These are phyloP conservation scores for Eulemur albifrons DNA, from an alignment of 2,797 vertebrate species.

Conservation along the genomic window DNA sequence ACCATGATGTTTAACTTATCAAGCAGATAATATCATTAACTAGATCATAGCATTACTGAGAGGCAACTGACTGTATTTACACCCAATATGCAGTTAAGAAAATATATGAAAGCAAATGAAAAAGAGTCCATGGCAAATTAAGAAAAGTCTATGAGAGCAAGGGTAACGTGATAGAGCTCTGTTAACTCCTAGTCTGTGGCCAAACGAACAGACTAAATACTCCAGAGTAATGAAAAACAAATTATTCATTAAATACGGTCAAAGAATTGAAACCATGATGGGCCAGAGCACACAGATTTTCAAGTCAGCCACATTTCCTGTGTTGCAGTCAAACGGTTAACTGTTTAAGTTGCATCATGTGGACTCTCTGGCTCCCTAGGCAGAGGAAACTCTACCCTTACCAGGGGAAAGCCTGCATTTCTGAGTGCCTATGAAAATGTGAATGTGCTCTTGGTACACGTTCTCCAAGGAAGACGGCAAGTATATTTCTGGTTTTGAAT, in stretches of 20 bases:
- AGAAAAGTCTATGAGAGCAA: background rate
- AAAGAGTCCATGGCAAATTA: background rate
- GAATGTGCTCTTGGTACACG: background rate
- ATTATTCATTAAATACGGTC: background rate
- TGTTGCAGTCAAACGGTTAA: background rate
- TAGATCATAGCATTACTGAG: constrained; percentile 39
- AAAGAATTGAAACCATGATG: background rate
- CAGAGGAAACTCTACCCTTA: background rate
- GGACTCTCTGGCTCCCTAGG: background rate
- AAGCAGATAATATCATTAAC: constrained; percentile 5
- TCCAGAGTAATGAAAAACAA: background rate
- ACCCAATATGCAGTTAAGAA: constrained; percentile 4
- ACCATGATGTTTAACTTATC: constrained; percentile 25
- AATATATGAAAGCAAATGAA: constrained; percentile 30
- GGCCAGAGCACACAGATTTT: background rate
- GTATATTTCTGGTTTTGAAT: background rate
- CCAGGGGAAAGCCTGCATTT: background rate
- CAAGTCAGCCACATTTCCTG: background rate
- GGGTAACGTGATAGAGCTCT: background rate
- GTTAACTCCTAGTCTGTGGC: background rate
- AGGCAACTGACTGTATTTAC: constrained; percentile 15
- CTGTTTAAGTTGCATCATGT: background rate
- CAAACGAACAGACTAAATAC: background rate
- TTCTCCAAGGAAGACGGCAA: background rate
- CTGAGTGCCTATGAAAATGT: background rate